phyloP scores from a whole-genome alignment of 2,797 vertebrate genomes.

The Rhinichthys osculus region DNA sequence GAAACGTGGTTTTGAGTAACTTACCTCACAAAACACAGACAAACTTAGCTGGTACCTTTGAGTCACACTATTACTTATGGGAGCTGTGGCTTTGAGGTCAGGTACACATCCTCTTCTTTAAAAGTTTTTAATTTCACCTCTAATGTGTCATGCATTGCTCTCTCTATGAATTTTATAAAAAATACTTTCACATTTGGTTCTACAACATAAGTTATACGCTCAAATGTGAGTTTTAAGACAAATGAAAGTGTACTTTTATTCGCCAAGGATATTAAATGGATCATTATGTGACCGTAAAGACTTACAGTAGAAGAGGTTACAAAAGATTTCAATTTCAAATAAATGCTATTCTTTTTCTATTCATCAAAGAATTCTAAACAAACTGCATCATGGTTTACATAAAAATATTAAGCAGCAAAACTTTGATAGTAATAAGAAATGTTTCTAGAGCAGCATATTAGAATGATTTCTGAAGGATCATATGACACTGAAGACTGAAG shows the following conservation, averaged over 20 bases:
- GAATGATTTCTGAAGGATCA: neutral
- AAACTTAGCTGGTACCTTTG: slow-evolving; percentile 29
- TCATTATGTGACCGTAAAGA: neutral
- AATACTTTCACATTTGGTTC: neutral
- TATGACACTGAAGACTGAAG: neutral
- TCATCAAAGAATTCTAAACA: neutral
- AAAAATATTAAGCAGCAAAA: neutral
- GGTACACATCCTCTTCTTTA: slow-evolving; percentile 48
- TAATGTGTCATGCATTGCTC: neutral
- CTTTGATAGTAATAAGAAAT: neutral
- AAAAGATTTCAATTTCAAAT: neutral
- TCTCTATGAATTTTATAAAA: neutral
- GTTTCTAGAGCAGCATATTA: neutral
- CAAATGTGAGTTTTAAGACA: neutral
- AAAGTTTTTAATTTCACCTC: slow-evolving; percentile 21
- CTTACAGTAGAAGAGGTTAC: no score
- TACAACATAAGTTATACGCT: neutral
- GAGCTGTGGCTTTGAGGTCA: slow-evolving; percentile 44
- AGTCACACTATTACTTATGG: slow-evolving; percentile 35
- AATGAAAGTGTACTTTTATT: neutral
- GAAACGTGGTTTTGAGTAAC: slow-evolving; percentile 28
- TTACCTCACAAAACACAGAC: slow-evolving; percentile 31
- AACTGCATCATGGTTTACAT: neutral
- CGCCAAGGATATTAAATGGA: neutral
- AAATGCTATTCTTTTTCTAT: neutral